Base-by-base conservation (phyloP, 2,113 vertebrate genomes). In the Dunckerocampus dactyliophorus region DNA sequence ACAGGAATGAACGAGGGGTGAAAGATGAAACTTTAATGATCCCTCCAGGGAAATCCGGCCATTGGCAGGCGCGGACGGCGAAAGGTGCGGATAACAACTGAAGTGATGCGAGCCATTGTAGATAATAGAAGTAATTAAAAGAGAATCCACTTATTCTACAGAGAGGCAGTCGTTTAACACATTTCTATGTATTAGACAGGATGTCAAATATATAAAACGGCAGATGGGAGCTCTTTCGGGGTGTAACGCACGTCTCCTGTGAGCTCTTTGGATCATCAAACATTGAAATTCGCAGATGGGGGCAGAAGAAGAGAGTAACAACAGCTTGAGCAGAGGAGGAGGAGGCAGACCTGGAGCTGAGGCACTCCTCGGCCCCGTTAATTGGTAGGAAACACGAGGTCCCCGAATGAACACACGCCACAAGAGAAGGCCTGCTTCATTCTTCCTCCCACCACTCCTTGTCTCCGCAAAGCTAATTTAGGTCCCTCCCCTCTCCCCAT, bases 1-100 rank as follows among this genome's bases (percentile, higher is more conserved):
- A 69, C 65, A 67, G 68, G 68, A 82, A 81, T 70, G 82, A 85
- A 80, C 67, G 68, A 85, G 80, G 74, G 82, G 77, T 83, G 81
- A 88, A 85, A 88, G 79, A 86, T 78, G 81, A 86, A 84, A 83
- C 84, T 82, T 85, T 88, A 88, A 88, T 86, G 79, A 86, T 81
- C 86, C 77, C 84, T 75, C 84, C 68, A 66, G 86, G 86, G 86
- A 86, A 79, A 79, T 65, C 13, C 72, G 68, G 72, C 77, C 77
- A 67, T 71, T 75, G 12, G 61, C 77, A 47, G 77, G 71, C 63
- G 28, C 69, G 46, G 69, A 37, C 69, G 46, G 69, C 59, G 63
- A 66, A 51, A 62, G 63, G 64, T 52, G 43, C n/a, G 67, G 74
- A 78, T 79, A 75, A 80, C 69, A 79, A 52, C 47, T 31, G 59